phyloP scores from a whole-genome alignment of 1,140 invertebrate genomes.

The Brachionus calyciflorus region DNA sequence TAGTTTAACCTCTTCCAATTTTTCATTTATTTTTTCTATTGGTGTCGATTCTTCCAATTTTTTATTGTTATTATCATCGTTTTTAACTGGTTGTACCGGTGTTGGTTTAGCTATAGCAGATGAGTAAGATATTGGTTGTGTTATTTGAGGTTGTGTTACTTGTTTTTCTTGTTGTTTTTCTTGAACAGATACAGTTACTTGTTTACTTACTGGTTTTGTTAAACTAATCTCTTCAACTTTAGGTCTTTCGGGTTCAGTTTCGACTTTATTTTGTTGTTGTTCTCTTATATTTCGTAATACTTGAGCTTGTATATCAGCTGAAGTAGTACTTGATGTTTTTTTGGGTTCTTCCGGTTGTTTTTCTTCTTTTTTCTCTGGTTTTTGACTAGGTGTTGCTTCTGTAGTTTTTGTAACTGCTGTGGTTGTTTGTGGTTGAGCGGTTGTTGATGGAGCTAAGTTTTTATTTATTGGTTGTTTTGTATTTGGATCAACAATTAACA shows the following conservation, averaged over 20 bases:
- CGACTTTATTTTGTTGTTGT: neutral
- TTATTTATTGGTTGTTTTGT: neutral
- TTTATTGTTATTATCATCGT: no score
- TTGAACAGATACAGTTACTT: slow-evolving; percentile 6
- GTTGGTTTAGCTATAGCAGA: no score
- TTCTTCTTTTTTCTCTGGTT: neutral
- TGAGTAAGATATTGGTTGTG: no score
- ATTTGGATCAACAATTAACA: slow-evolving; percentile 54
- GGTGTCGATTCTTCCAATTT: no score
- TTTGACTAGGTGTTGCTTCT: neutral
- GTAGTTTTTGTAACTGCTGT: neutral
- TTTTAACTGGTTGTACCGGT: no score
- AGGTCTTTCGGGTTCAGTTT: neutral
- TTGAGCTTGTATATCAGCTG: neutral
- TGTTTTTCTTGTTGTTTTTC: no score
- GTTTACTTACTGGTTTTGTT: neutral
- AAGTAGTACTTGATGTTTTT: neutral
- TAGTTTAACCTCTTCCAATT: no score
- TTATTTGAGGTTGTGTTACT: neutral
- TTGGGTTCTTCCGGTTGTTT: neutral
- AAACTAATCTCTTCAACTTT: neutral
- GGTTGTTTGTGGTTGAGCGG: neutral
- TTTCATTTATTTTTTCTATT: no score
- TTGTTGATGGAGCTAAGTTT: neutral
- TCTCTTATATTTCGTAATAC: neutral